Base-by-base conservation (phyloP, 2,113 vertebrate genomes). In the Nerophis lumbriciformis region DNA sequence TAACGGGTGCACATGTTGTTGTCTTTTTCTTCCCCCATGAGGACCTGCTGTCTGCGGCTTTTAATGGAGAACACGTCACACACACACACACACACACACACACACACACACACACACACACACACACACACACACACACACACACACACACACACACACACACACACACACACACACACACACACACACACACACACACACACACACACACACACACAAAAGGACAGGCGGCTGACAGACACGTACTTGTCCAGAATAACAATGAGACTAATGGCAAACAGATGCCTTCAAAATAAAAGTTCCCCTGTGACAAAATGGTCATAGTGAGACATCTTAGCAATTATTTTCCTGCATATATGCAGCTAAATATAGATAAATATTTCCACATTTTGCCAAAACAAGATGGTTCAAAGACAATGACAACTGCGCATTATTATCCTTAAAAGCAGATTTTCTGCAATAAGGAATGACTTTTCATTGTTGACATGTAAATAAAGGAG, bases 241-340 rank as follows among this genome's bases (percentile, higher is more conserved):
- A 1, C 44, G n/a, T 5, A 38, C 73, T 47, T 48, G 58, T 65
- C 65, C 61, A 21, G 82, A 87, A 87, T 88, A 79, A 74, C 76
- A 84, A 85, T 82, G 82, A 87, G 75, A 42, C 5, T 53, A 36
- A 53, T 28, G 60, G 54, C 36, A 48, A 58, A 39, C 36, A 59
- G 56, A 42, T 5, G 16, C 10, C 55, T 6, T 16, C 28, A 42
- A 57, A 44, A 57, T 28, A 19, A 58, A 58, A 55, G 42, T 45
- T 45, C 42, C 42, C 42, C 6, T 5, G 36, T 36, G 37, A 38
- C 28, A 38, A 16, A 16, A 51, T 35, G 4, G 42, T 57, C 1
- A 61, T 49, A 63, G 50, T 39, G 39, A 56, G 45, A 48, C 10
- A 9, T 42, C 48, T 42, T n/a, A 45, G 48, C 45, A 51, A 28